Conservation (phyloP, 92 coral and sea anemone genomes). For the Epizoanthus fatuus region DNA sequence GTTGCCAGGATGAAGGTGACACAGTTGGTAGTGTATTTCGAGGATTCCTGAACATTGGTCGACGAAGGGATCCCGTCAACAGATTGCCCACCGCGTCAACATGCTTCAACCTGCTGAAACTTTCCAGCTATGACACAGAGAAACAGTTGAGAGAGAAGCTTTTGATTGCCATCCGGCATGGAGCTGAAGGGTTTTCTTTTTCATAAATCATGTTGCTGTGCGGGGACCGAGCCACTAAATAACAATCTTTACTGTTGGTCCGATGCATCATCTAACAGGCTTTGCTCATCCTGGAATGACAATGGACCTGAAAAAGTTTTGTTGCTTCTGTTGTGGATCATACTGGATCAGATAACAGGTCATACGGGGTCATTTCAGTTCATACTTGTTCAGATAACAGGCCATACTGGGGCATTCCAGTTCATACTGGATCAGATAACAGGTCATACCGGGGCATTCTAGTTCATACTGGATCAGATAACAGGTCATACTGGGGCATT, state of each 20-base stretch:
- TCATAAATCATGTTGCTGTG: slow-evolving; percentile 26
- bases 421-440: too few species aligned
- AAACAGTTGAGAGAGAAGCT: slow-evolving; percentile 91
- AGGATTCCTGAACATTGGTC: slow-evolving; percentile 95
- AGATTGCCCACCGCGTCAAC: slow-evolving; percentile 97
- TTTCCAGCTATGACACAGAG: slow-evolving; percentile 84
- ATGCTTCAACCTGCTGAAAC: slow-evolving; percentile 94
- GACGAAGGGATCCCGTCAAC: slow-evolving; percentile 87
- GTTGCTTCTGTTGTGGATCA: too few species aligned
- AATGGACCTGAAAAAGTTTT: too few species aligned
- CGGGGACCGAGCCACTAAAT: neutral
- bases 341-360: too few species aligned
- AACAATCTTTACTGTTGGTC: neutral
- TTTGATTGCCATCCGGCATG: slow-evolving; percentile 94
- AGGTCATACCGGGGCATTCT: too few species aligned
- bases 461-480: too few species aligned
- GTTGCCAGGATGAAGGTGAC: slow-evolving; percentile 95
- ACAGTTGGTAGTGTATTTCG: slow-evolving; percentile 97
- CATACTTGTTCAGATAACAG: too few species aligned
- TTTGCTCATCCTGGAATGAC: too few species aligned
- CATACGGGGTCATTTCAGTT: too few species aligned
- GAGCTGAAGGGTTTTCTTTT: slow-evolving; percentile 96
- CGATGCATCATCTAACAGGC: too few species aligned
- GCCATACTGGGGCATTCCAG: too few species aligned
- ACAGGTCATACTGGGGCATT: too few species aligned